Conservation (phyloP, 64 coral and sea anemone genomes). For the Pachyseris speciosa region DNA sequence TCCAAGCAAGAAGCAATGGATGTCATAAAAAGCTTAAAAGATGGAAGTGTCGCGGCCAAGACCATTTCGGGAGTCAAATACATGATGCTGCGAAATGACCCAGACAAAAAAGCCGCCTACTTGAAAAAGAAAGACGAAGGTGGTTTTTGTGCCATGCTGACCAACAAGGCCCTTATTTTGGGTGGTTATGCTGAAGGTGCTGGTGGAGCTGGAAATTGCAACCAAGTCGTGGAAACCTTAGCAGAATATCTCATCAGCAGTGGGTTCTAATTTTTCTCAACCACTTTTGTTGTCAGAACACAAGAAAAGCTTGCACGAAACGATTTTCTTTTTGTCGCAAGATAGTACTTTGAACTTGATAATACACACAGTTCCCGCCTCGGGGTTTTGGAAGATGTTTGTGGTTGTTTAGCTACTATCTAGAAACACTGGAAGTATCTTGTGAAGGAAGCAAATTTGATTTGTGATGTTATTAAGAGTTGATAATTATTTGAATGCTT, state of each 20-base stretch:
- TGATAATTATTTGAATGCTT: background rate
- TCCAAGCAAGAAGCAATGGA: conserved; percentile 69
- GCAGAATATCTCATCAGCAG: conserved; percentile 70
- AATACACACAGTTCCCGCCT: background rate
- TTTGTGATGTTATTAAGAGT: background rate
- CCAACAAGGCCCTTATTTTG: conserved; percentile 76
- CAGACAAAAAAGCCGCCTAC: conserved; percentile 80
- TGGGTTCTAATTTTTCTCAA: conserved; percentile 50
- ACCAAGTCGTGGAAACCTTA: conserved; percentile 77
- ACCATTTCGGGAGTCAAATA: conserved; percentile 75
- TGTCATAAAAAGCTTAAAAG: conserved; percentile 91
- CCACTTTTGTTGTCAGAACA: background rate
- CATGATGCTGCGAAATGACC: conserved; percentile 93
- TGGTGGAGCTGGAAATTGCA: conserved; percentile 92
- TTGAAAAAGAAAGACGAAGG: conserved; percentile 92
- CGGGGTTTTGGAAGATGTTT: background rate
- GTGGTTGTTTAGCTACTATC: background rate
- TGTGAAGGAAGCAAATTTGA: background rate
- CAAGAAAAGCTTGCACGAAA: no score
- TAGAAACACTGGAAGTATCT: conserved; percentile 16
- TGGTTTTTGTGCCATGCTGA: conserved; percentile 79
- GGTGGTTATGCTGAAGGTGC: conserved; percentile 85
- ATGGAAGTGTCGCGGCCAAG: conserved; percentile 80
- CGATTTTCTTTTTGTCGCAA: background rate
- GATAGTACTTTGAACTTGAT: background rate